These are phyloP conservation scores for Drosophila kambysellisi DNA, from an alignment of 2,888 invertebrate species.

Conservation along the genomic window DNA sequence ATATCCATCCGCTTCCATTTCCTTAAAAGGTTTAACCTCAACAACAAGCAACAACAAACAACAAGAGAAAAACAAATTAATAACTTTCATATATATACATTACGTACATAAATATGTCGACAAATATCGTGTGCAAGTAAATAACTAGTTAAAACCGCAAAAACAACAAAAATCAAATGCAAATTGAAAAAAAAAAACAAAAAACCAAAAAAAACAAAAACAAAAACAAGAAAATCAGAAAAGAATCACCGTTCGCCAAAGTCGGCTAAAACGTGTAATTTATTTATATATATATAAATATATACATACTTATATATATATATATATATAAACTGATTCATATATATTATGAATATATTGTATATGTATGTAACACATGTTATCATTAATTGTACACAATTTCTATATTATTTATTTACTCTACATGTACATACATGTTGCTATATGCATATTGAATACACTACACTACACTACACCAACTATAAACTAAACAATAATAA, in stretches of 20 bases:
- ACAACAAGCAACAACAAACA: constrained; percentile 41
- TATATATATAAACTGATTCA: constrained; percentile 4
- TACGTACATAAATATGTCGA: constrained; percentile 39
- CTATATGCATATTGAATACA: constrained; percentile 57
- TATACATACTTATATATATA: constrained; percentile 23
- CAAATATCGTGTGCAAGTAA: constrained; percentile 47
- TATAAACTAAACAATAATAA: background rate
- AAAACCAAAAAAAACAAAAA: constrained; percentile 2
- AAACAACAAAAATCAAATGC: constrained; percentile 12
- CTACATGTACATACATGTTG: constrained; percentile 68
- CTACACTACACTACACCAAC: constrained; percentile 30
- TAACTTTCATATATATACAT: constrained; percentile 63
- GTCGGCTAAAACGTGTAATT: constrained; percentile 24
- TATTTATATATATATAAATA: constrained; percentile 25
- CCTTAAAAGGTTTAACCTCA: constrained; percentile 83
- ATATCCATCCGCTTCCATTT: constrained; percentile 85
- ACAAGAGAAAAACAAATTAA: constrained; percentile 47
- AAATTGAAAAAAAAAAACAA: constrained; percentile 9
- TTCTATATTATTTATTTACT: constrained; percentile 61
- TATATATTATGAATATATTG: constrained; percentile 26
- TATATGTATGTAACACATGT: constrained; percentile 32
- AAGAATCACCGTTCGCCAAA: constrained; percentile 11
- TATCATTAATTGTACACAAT: constrained; percentile 54
- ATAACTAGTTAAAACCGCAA: constrained; percentile 41
- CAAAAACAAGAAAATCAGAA: constrained; percentile 10